These are phyloP conservation scores for Amniataba percoides DNA, from an alignment of 2,797 vertebrate genomes.

Conservation along the genomic window DNA sequence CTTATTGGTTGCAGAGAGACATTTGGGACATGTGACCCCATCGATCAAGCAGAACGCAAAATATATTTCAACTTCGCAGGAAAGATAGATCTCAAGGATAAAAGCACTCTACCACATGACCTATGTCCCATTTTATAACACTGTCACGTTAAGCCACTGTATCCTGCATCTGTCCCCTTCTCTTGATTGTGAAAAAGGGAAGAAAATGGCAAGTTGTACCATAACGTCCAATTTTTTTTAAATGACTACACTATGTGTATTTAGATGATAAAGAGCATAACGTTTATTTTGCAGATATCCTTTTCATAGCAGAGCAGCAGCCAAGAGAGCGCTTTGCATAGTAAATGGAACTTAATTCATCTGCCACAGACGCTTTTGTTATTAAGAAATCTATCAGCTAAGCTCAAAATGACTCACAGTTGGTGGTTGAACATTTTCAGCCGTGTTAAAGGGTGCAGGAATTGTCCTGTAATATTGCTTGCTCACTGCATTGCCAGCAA, in stretches of 20 bases:
- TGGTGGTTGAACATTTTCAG: conserved; percentile 1
- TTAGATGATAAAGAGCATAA: conserved; percentile 17
- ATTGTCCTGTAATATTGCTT: conserved; percentile 5
- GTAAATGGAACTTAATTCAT: conserved; percentile 9
- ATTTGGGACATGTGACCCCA: background rate
- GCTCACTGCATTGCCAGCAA: background rate
- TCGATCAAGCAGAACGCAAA: background rate
- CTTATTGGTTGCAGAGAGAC: conserved; percentile 1
- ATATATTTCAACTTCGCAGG: background rate
- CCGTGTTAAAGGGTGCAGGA: background rate
- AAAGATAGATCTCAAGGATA: background rate
- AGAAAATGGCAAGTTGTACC: conserved; percentile 1
- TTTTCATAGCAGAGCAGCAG: conserved; percentile 15
- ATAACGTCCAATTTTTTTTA: conserved; percentile 1
- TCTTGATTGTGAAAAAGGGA: background rate
- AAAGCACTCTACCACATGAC: background rate
- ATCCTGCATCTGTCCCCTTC: background rate
- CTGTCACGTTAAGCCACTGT: background rate
- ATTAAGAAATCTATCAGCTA: background rate
- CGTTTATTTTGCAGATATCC: conserved; percentile 33
- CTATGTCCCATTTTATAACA: background rate
- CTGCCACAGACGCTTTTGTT: background rate
- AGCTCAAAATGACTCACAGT: background rate
- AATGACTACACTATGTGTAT: conserved; percentile 11
- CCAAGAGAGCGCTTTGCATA: conserved; percentile 10